phyloP scores from a whole-genome alignment of 2,888 invertebrate genomes.

The Acanthosoma haemorrhoidale region DNA sequence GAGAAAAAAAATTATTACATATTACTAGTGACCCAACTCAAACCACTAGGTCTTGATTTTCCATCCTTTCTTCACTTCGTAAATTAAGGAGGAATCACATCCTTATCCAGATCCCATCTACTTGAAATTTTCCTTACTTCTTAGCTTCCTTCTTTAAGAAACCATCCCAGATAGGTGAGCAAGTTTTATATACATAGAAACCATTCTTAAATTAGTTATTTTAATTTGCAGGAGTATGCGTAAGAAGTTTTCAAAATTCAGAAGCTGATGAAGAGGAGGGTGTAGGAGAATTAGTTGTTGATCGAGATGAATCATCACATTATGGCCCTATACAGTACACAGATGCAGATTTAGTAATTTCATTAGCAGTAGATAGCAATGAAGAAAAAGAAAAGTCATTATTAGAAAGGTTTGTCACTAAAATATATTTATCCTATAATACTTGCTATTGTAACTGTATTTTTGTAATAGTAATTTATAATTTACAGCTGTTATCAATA shows the following conservation, averaged over 20 bases:
- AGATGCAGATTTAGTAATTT: constrained; percentile 61
- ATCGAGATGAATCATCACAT: constrained; percentile 76
- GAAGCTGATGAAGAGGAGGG: constrained; percentile 55
- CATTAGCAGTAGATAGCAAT: constrained; percentile 49
- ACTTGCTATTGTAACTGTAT: too few species aligned
- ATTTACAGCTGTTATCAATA: not conserved
- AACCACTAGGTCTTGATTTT: too few species aligned
- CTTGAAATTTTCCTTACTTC: too few species aligned
- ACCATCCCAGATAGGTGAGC: too few species aligned
- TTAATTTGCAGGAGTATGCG: constrained; percentile 22
- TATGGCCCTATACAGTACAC: constrained; percentile 85
- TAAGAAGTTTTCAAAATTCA: constrained; percentile 45
- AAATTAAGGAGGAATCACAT: too few species aligned
- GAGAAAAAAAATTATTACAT: too few species aligned
- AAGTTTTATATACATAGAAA: too few species aligned
- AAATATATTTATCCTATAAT: not conserved
- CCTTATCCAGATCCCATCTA: too few species aligned
- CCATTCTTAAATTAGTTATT: not conserved
- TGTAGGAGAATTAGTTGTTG: constrained; percentile 72
- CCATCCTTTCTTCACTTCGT: too few species aligned
- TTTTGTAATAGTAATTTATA: not conserved
- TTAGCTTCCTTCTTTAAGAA: too few species aligned
- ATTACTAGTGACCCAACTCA: too few species aligned
- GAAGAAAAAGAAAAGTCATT: constrained; percentile 51
- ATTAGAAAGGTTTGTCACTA: constrained; percentile 10